A percentile compares a stretch with the other conserved stretches of the same genome.
phyloP scores from a whole-genome alignment of 2,113 vertebrate genomes.

The Helogale parvula region DNA sequence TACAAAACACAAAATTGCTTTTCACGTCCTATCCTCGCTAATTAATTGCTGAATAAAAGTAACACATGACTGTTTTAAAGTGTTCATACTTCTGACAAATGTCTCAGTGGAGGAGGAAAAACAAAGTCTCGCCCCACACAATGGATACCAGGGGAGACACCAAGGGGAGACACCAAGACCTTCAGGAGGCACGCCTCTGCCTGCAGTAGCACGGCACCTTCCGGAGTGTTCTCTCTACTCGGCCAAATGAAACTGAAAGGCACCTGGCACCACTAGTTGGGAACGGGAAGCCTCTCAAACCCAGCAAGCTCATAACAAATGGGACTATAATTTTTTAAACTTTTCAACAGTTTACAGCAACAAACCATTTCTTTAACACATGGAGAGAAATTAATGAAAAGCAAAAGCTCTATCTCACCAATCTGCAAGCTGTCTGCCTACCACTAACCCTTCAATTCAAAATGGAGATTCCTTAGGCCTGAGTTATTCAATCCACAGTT shows the following conservation, averaged over 20 bases:
- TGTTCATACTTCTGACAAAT: not conserved
- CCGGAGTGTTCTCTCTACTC: not conserved
- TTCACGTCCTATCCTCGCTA: not conserved
- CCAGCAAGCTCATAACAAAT: not conserved
- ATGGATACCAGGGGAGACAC: not conserved
- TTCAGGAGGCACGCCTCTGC: not conserved
- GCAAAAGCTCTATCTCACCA: conserved; percentile 1
- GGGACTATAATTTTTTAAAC: not conserved
- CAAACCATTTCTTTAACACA: not conserved
- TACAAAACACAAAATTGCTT: conserved; percentile 36
- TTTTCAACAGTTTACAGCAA: not conserved
- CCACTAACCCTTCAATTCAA: conserved; percentile 19
- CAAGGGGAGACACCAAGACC: not conserved
- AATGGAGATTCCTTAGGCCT: not conserved
- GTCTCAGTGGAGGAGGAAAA: not conserved
- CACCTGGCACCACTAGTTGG: not conserved
- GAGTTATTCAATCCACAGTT: conserved; percentile 1
- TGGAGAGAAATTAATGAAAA: not conserved
- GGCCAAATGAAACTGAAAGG: not conserved
- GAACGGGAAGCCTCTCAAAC: not conserved
- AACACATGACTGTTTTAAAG: not conserved
- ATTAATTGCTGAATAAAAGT: not conserved
- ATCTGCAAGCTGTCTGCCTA: conserved; percentile 2
- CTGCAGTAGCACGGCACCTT: not conserved
- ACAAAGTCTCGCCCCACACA: not conserved